phyloP scores from a whole-genome alignment of 2,113 vertebrate genomes.

The Microcebus lehilahytsara region DNA sequence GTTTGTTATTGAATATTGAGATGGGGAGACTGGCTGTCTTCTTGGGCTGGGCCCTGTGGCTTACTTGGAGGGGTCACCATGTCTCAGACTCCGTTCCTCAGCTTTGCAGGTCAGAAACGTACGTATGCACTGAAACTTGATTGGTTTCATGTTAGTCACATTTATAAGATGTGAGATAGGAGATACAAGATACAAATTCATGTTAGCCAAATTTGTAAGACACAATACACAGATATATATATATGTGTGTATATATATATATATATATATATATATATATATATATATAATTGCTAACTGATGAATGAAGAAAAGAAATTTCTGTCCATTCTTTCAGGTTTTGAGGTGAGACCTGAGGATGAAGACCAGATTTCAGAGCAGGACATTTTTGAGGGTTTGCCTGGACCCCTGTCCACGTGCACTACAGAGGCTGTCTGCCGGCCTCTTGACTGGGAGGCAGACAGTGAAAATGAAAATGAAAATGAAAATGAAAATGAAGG shows the following conservation, averaged over 20 bases:
- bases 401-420: slow-evolving; percentile 36
- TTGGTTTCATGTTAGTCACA: background rate
- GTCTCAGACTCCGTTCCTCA: background rate
- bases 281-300: background rate
- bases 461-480: slow-evolving; percentile 59
- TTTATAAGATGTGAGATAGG: background rate
- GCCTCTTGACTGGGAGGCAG: background rate
- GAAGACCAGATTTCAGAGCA: slow-evolving; percentile 65
- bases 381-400: slow-evolving; percentile 54
- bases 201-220: background rate
- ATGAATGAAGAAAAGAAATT: background rate
- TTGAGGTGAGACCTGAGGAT: slow-evolving; percentile 51
- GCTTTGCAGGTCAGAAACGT: background rate
- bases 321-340: slow-evolving; percentile 58
- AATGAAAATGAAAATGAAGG: slow-evolving; percentile 25
- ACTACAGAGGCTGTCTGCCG: background rate
- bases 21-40: background rate
- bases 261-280: background rate
- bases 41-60: background rate
- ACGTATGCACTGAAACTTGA: background rate
- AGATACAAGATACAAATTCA: background rate
- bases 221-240: background rate
- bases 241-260: background rate
- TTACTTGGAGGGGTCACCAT: background rate
- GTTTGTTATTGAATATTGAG: background rate